Conservation (phyloP, 1,140 invertebrate genomes). For the Hylaeus anthracinus region DNA sequence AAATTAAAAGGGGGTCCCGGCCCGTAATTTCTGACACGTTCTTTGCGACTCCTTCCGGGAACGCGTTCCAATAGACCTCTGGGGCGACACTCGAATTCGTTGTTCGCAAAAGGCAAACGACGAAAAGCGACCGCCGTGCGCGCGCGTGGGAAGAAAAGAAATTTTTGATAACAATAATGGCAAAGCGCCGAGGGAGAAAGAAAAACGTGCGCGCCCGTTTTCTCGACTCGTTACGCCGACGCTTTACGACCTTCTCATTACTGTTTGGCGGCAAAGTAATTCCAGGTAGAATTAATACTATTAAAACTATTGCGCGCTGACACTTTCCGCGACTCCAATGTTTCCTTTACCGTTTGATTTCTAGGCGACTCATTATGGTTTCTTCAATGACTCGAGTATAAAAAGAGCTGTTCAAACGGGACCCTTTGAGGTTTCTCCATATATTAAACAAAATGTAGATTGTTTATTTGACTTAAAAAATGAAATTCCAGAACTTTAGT, state of each 20-base stretch:
- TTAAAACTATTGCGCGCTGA: conserved; percentile 37
- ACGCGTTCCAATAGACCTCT: conserved; percentile 30
- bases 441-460: too few relatives aligned
- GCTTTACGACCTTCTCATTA: conserved; percentile 30
- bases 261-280: conserved; percentile 29
- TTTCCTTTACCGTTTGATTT: conserved; percentile 19
- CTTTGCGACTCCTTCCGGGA: conserved; percentile 43
- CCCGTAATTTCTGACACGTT: conserved; percentile 38
- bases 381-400: not conserved
- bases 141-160: not conserved
- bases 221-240: conserved; percentile 35
- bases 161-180: conserved; percentile 27
- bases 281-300: conserved; percentile 25
- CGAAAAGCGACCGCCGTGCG: not conserved
- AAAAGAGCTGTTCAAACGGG: not conserved
- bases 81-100: conserved; percentile 7
- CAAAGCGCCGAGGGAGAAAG: not conserved
- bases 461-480: too few relatives aligned
- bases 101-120: conserved; percentile 13
- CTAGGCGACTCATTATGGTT: conserved; percentile 14
- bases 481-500: too few relatives aligned
- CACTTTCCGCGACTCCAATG: not conserved
- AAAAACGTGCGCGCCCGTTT: not conserved
- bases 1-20: not conserved
- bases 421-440: not conserved